These are phyloP conservation scores for Calcarius lapponicus DNA, from an alignment of 2,797 vertebrate species.

Conservation along the genomic window DNA sequence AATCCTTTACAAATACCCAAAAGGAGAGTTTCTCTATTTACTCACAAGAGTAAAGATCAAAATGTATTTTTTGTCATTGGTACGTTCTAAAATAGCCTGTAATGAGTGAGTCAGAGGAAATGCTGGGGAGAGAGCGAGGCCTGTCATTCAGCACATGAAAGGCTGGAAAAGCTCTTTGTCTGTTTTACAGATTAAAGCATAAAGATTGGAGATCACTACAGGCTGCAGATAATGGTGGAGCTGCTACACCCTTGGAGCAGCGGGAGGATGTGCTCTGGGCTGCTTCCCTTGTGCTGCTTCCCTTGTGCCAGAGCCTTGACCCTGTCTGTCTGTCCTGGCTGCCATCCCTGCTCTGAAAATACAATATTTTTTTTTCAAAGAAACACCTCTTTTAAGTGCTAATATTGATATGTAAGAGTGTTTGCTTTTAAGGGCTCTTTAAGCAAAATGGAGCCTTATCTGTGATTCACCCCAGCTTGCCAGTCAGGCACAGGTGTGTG, in stretches of 20 bases:
- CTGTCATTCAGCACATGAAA: slow-evolving; percentile 48
- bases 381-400: background rate
- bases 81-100: background rate
- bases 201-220: slow-evolving; percentile 15
- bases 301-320: background rate
- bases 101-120: slow-evolving; percentile 39
- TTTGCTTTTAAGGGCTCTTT: slow-evolving; percentile 8
- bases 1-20: background rate
- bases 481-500: slow-evolving; percentile 23
- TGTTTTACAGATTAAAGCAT: slow-evolving; percentile 25
- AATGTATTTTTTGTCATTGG: background rate
- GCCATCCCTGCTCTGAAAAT: background rate
- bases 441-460: slow-evolving; percentile 19
- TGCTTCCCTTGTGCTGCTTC: background rate
- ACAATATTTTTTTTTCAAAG: background rate
- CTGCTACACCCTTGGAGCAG: background rate
- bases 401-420: background rate
- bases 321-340: background rate
- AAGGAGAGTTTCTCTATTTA: slow-evolving; percentile 16
- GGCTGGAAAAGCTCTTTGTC: slow-evolving; percentile 32
- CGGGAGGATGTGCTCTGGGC: background rate
- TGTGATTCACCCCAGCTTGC: slow-evolving; percentile 62
- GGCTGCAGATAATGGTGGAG: background rate
- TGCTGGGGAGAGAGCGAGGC: background rate
- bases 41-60: background rate